Base-by-base conservation (phyloP, 2,113 vertebrate genomes). In the Regulus satrapa region DNA sequence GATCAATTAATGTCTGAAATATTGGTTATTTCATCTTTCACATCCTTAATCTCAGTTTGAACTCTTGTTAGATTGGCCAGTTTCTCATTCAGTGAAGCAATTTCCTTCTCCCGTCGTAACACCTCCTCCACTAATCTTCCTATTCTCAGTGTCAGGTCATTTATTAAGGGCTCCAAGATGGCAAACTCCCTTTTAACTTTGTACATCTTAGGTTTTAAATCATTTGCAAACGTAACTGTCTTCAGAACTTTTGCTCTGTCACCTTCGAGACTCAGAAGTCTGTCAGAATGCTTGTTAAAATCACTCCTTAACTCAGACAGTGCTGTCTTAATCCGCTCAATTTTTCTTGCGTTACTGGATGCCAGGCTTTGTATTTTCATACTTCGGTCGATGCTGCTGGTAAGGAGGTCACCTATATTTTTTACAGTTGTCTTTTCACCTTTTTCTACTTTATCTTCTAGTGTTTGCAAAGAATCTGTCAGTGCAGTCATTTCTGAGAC, bases 181-280 rank as follows among this genome's bases (percentile, higher is more conserved):
- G 97, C 96, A 18, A 99, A 99, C 94, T 99, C 99, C 71, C 98
- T 98, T 88, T 97, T 98, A 36, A 99, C 97, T 55, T 98, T 96
- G 38, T 98, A 97, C 6, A 99, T 97, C 78, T 99, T 99, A 38
- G 99, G 99, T 93, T 99, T 99, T 29, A 99, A 98, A 92, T 99
- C 99, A 29, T 98, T 97, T 75, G 99, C 99, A 86, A 99, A 99
- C 18, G 97, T 98, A 78, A 99, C 97, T 0, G 99, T 98, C 79
- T 98, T 98, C 40, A 99, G 92, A 87, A 99, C 85, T 82, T 98
- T 99, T 12, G 98, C 98, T 85, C 99, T 98, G 79, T 98, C 97
- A 56, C 98, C 97, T 97, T 99, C 99, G 9, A 99, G 97, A 85
- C 97, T 97, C 96, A 97, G 52, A 95, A 99, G 88, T 21, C 97